Evolutionary conservation across 2,888 invertebrate species (phyloP), one percentile per base, ranked within the genome.

Genomic region (Drosophila peninsularis): DNA sequence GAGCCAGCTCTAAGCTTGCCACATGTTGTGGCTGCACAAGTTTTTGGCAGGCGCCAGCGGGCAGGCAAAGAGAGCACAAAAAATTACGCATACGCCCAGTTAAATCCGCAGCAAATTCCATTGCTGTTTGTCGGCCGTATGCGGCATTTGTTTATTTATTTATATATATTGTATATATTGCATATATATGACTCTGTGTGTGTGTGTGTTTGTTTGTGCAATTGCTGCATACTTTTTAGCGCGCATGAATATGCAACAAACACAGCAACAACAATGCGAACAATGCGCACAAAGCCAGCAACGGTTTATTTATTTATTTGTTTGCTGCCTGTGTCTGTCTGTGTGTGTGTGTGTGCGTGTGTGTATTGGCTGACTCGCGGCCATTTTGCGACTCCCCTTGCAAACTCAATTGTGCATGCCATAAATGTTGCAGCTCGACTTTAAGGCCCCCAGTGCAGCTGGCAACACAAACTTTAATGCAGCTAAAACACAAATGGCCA

Each of bases 21-120:
- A 78, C 82, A 87, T 83, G 78, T 78, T 86, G 77, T 78, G 71
- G 78, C 64, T 68, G 49, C 27, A 47, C 62, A 81, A 80, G 62
- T 77, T 82, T 67, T 47, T 39, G 37, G 36, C 62, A 47, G 27
- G 19, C 37, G 44, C 41, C 60, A 32, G 11, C 14, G 42, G 57
- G 55, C 32, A 41, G n/a, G 36, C 36, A 17, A 52, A 17, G 10
- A 52, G 17, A 9, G 5, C 42, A 42, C 11, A 30, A 57, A 62
- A 53, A 57, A 72, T 66, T 84, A 79, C 76, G 79, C 81, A 83
- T 80, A 80, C 71, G 83, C 68, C 69, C 66, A 55, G 82, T 71
- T 72, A 64, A 75, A 62, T 70, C 49, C 50, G 61, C 58, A 57
- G 45, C 32, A 65, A 73, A 74, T 62, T 58, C 61, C 53, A 65